These are phyloP conservation scores for Panopea generosa DNA, from an alignment of 2,888 invertebrate genomes.

Conservation along the genomic window DNA sequence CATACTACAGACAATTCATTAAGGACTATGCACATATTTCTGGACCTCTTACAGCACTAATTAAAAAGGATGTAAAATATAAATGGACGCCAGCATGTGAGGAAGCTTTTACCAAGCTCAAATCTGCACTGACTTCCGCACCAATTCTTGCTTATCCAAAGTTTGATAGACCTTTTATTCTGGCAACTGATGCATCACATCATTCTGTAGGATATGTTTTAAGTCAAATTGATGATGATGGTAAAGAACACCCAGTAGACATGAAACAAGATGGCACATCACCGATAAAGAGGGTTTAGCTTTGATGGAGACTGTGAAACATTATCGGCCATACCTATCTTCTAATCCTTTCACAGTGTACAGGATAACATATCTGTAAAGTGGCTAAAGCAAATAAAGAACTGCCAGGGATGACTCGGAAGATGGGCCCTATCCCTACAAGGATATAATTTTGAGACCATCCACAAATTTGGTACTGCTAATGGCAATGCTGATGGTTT, in stretches of 20 bases:
- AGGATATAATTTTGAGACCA: conserved; percentile 17
- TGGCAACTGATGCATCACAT: conserved; percentile 46
- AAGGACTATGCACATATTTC: conserved; percentile 56
- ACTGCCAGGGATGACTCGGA: conserved; percentile 29
- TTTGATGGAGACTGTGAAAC: conserved; percentile 51
- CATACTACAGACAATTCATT: conserved; percentile 58
- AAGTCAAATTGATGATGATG: conserved; percentile 32
- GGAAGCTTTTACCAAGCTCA: conserved; percentile 43
- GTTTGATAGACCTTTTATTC: conserved; percentile 37
- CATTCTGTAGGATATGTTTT: conserved; percentile 51
- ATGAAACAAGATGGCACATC: conserved; percentile 53
- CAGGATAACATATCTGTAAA: conserved; percentile 56
- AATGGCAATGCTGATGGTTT: conserved; percentile 54
- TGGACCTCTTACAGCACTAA: conserved; percentile 42
- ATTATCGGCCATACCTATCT: conserved; percentile 47
- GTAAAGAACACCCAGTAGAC: conserved; percentile 39
- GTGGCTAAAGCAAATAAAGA: conserved; percentile 49
- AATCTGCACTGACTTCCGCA: conserved; percentile 22
- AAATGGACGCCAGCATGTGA: conserved; percentile 53
- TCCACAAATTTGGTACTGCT: conserved; percentile 16
- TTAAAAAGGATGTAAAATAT: conserved; percentile 52
- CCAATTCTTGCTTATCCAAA: conserved; percentile 52
- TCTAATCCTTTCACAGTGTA: conserved; percentile 44
- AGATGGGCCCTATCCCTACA: conserved; percentile 45
- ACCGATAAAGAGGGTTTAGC: conserved; percentile 60